These are phyloP conservation scores for Myzus persicae DNA, from an alignment of 1,140 invertebrate genomes.

Conservation along the genomic window DNA sequence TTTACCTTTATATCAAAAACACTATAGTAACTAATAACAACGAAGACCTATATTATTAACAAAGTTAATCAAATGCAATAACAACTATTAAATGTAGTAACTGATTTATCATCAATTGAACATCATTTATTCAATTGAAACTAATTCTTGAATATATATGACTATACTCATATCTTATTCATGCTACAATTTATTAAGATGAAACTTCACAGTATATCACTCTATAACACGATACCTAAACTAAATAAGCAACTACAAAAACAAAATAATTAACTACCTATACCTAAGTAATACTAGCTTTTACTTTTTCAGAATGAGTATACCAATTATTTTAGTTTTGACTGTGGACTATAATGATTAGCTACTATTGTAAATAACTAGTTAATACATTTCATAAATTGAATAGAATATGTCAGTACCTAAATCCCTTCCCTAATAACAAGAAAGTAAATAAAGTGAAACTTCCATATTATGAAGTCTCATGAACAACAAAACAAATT, in stretches of 20 bases:
- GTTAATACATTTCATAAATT: not conserved
- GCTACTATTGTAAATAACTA: not conserved
- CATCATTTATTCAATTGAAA: constrained; percentile 17
- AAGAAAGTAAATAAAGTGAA: no score
- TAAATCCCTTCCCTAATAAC: no score
- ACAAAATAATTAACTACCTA: not conserved
- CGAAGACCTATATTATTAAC: not conserved
- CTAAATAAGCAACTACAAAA: not conserved
- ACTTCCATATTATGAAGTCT: no score
- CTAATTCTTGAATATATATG: not conserved
- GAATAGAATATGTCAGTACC: not conserved
- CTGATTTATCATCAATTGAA: not conserved
- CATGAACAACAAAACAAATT: no score
- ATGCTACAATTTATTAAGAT: not conserved
- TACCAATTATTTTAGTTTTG: not conserved
- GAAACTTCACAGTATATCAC: not conserved
- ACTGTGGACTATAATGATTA: not conserved
- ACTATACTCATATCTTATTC: not conserved
- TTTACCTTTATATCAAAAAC: not conserved
- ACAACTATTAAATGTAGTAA: not conserved
- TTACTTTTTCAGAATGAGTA: not conserved
- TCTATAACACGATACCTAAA: not conserved
- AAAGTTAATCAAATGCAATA: not conserved
- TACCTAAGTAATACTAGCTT: not conserved
- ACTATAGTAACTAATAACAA: not conserved